These are phyloP conservation scores for Corynorhinus townsendii DNA, from an alignment of 2,113 vertebrate species.

Conservation along the genomic window DNA sequence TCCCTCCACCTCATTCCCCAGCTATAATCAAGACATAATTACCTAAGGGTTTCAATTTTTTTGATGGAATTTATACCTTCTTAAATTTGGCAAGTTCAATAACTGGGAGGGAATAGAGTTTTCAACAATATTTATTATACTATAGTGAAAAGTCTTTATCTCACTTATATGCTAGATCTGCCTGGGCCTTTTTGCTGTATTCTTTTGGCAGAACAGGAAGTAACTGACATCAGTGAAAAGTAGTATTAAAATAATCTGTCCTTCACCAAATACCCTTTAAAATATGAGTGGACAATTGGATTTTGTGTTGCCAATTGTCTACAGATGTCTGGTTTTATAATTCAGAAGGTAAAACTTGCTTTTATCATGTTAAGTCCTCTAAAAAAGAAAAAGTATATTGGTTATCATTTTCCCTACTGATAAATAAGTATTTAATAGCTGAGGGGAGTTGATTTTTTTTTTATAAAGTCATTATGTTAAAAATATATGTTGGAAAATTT, in stretches of 20 bases:
- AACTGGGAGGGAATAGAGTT: neutral
- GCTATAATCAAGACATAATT: constrained; percentile 46
- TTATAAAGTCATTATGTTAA: neutral
- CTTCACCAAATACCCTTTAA: neutral
- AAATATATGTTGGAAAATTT: neutral
- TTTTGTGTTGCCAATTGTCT: constrained; percentile 18
- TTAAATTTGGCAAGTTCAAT: neutral
- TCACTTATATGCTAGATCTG: neutral
- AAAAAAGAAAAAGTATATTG: neutral
- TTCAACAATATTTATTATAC: neutral
- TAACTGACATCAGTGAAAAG: neutral
- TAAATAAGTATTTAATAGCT: neutral
- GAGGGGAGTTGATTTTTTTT: neutral
- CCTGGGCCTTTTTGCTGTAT: neutral
- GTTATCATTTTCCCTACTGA: neutral
- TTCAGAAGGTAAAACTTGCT: neutral
- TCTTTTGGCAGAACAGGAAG: neutral
- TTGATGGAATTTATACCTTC: constrained; percentile 32
- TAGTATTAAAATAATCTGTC: constrained; percentile 25
- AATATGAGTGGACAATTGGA: constrained; percentile 40
- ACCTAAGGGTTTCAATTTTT: constrained; percentile 8
- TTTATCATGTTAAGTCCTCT: neutral
- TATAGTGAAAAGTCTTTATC: neutral
- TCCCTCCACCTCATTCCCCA: neutral
- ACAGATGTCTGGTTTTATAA: neutral